Evolutionary conservation across 2,888 invertebrate genomes (phyloP).

Genomic region (Microctonus brassicae): DNA sequence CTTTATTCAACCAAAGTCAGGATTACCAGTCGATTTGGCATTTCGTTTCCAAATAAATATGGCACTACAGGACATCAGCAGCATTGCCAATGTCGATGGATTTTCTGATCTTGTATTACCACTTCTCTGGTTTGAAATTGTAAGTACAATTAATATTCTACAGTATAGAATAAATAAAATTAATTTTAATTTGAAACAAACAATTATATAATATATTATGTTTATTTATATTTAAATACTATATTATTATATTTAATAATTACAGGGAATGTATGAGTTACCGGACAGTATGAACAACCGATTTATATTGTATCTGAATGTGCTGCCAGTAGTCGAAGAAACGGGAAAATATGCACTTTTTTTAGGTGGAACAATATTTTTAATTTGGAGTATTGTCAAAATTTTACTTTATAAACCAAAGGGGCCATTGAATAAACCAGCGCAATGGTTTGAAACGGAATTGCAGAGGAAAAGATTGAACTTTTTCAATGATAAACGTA

Average conservation of each 20-base stretch:
- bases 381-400: slow-evolving; percentile 71
- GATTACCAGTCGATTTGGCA: slow-evolving; percentile 83
- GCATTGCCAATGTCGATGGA: slow-evolving; percentile 76
- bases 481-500: slow-evolving; percentile 56
- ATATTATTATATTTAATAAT: slow-evolving; percentile 16
- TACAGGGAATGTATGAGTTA: slow-evolving; percentile 79
- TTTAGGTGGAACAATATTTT: slow-evolving; percentile 71
- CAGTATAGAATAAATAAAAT: background rate
- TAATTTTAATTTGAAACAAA: background rate
- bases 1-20: slow-evolving; percentile 85
- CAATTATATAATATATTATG: background rate
- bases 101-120: slow-evolving; percentile 84
- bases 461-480: slow-evolving; percentile 57
- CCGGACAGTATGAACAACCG: slow-evolving; percentile 75
- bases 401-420: slow-evolving; percentile 58
- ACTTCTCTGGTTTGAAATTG: slow-evolving; percentile 91
- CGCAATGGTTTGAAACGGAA: slow-evolving; percentile 59
- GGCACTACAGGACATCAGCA: slow-evolving; percentile 79
- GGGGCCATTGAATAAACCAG: slow-evolving; percentile 30
- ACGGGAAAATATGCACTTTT: slow-evolving; percentile 73
- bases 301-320: slow-evolving; percentile 81
- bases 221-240: background rate
- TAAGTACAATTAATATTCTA: slow-evolving; percentile 72
- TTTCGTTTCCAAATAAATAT: slow-evolving; percentile 90
- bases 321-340: slow-evolving; percentile 77